Conservation (phyloP, 2,797 vertebrate genomes). For the Coregonus suidteri region DNA sequence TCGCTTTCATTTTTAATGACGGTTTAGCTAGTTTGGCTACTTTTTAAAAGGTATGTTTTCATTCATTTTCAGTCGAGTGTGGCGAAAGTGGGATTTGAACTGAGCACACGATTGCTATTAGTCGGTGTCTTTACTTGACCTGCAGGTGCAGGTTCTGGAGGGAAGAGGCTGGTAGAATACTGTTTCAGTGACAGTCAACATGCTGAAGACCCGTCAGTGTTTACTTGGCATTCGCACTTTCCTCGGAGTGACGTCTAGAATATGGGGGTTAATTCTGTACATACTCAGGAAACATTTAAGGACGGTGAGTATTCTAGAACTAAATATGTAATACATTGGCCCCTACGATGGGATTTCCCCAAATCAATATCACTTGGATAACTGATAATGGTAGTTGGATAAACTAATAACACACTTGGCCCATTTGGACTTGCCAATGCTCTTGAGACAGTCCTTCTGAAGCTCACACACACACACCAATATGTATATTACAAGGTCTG, state of each 20-base stretch:
- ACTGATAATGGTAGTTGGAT: background rate
- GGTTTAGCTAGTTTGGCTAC: conserved; percentile 8
- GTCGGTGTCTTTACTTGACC: background rate
- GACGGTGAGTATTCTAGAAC: conserved; percentile 69
- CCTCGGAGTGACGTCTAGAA: conserved; percentile 77
- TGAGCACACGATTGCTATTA: background rate
- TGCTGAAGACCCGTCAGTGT: conserved; percentile 80
- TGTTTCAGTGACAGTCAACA: conserved; percentile 38
- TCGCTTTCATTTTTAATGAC: conserved; percentile 1
- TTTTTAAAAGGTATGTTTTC: conserved; percentile 4
- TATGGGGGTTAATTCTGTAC: conserved; percentile 81
- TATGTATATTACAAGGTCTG: background rate
- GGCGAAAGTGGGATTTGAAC: background rate
- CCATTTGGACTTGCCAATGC: background rate
- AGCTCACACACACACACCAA: background rate
- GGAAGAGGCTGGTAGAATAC: background rate
- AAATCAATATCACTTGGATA: too few relatives aligned
- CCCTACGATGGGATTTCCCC: background rate
- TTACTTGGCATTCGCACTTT: conserved; percentile 79
- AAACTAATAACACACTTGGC: background rate
- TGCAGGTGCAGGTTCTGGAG: conserved; percentile 8
- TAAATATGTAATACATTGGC: background rate
- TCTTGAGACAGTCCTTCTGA: background rate
- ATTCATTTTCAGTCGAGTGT: background rate
- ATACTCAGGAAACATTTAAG: conserved; percentile 79